A percentile compares a stretch with the other conserved stretches of the same genome.
Conservation (phyloP, 2,797 vertebrate species). For the Cuniculus paca region DNA sequence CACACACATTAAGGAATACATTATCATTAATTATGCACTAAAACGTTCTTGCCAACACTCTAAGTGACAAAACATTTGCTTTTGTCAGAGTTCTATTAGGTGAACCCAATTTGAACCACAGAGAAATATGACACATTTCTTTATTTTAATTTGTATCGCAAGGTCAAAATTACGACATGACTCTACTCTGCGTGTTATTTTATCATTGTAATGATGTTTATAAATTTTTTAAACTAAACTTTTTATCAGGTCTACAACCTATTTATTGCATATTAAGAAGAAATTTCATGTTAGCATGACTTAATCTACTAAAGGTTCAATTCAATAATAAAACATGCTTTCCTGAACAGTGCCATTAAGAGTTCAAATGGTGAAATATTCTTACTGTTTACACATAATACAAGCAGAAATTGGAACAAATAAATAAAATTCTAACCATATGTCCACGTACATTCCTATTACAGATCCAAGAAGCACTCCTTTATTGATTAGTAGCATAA, state of each 20-base stretch:
- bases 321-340: conserved; percentile 79
- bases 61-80: conserved; percentile 91
- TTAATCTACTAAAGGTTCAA: conserved; percentile 81
- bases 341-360: conserved; percentile 65
- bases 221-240: conserved; percentile 88
- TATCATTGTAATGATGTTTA: conserved; percentile 86
- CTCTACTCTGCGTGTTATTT: conserved; percentile 87
- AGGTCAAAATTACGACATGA: conserved; percentile 87
- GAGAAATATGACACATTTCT: conserved; percentile 87
- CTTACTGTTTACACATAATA: conserved; percentile 43
- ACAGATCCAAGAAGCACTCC: conserved; percentile 49
- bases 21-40: conserved; percentile 90
- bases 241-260: conserved; percentile 86
- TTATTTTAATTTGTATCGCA: conserved; percentile 87
- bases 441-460: not conserved
- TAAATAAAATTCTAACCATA: not conserved
- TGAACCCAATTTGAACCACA: conserved; percentile 87
- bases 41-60: conserved; percentile 88
- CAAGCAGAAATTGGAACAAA: conserved; percentile 55
- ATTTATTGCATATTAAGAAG: conserved; percentile 86
- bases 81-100: conserved; percentile 89
- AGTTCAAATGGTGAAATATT: conserved; percentile 70
- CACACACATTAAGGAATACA: conserved; percentile 86
- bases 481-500: conserved; percentile 47
- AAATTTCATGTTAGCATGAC: conserved; percentile 84